Evolutionary conservation across 2,113 vertebrate species (phyloP).

Genomic region (Globicephala melas): DNA sequence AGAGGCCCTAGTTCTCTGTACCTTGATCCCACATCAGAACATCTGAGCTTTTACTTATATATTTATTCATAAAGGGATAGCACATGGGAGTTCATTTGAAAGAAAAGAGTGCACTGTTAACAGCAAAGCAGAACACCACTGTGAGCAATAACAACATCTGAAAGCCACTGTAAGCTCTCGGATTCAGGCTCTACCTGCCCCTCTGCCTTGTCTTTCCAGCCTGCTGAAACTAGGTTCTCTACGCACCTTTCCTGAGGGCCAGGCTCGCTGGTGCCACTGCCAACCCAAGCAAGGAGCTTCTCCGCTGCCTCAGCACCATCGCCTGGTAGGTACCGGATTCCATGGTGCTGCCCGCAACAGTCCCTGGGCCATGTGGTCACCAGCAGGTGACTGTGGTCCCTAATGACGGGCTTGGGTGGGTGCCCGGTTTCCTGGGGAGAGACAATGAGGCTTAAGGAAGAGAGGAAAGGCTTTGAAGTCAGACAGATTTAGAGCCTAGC

Average conservation of each 20-base stretch:
- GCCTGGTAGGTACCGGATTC: background rate
- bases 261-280: background rate
- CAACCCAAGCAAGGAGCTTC: background rate
- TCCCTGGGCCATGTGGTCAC: background rate
- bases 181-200: background rate
- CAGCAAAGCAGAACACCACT: background rate
- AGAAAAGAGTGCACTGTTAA: background rate
- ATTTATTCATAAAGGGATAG: background rate
- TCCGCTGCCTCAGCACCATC: background rate
- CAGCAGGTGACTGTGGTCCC: background rate
- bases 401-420: background rate
- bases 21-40: background rate
- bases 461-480: conserved; percentile 19
- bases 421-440: background rate
- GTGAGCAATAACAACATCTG: background rate
- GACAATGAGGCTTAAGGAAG: background rate
- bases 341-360: background rate
- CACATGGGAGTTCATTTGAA: background rate
- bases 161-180: background rate
- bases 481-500: background rate
- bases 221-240: background rate
- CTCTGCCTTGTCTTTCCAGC: background rate
- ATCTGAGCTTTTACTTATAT: background rate
- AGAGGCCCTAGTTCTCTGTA: background rate
- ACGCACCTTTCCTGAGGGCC: background rate